A percentile compares a stretch with the other conserved stretches of the same genome.
These are phyloP conservation scores for Cephus rjabovi DNA, from an alignment of 2,888 invertebrate species.

Conservation along the genomic window DNA sequence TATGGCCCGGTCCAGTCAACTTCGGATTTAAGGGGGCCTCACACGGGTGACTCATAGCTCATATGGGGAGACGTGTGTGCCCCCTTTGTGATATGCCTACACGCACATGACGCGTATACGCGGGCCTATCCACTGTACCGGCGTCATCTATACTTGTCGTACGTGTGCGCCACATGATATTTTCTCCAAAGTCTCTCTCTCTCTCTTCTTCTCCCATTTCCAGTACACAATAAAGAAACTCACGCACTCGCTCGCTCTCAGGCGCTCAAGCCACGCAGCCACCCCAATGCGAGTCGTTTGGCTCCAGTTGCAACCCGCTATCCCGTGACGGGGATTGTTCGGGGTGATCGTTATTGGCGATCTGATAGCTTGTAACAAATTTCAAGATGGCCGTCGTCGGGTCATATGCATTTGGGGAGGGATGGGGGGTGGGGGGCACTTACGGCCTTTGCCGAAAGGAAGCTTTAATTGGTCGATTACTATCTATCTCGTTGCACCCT, in stretches of 20 bases:
- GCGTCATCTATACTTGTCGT: constrained; percentile 1
- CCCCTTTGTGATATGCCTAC: constrained; percentile 45
- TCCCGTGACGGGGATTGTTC: too few species aligned
- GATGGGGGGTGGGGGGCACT: neutral
- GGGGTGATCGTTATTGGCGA: too few species aligned
- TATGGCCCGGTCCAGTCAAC: constrained; percentile 29
- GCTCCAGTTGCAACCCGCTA: too few species aligned
- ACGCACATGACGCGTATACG: constrained; percentile 25
- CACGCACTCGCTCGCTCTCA: constrained; percentile 2
- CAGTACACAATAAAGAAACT: constrained; percentile 10
- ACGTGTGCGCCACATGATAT: neutral
- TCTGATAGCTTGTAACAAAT: too few species aligned
- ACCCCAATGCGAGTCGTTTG: too few species aligned
- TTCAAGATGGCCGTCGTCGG: too few species aligned
- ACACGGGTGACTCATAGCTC: constrained; percentile 54
- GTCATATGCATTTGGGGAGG: neutral
- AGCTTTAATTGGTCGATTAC: too few species aligned
- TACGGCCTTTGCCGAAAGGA: too few species aligned
- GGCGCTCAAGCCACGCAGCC: constrained; percentile 19
- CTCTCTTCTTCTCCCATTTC: constrained; percentile 12
- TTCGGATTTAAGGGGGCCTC: constrained; percentile 40
- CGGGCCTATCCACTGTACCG: constrained; percentile 20
- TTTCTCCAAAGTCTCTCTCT: constrained; percentile 6
- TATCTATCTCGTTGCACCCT: too few species aligned
- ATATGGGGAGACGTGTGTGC: constrained; percentile 47